phyloP scores from a whole-genome alignment of 2,797 vertebrate genomes.

The Miichthys miiuy region DNA sequence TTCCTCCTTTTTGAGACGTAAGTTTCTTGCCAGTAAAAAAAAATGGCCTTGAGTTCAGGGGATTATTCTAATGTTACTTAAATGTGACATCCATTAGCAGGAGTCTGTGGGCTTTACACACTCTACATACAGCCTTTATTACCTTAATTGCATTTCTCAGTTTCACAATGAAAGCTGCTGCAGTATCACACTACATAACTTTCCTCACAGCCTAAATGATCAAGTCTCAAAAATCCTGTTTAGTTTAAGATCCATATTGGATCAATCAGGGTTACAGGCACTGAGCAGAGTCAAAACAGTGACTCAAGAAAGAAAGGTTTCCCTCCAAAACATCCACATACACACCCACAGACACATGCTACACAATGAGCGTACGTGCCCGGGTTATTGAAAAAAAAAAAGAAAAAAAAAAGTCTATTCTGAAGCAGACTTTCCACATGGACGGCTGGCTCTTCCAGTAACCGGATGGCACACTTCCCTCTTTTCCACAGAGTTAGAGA shows the following conservation, averaged over 20 bases:
- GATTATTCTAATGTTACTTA: constrained; percentile 19
- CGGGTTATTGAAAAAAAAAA: constrained; percentile 46
- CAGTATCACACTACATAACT: too few relatives aligned
- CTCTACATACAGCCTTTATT: constrained; percentile 7
- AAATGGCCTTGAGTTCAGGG: not conserved
- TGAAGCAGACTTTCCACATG: constrained; percentile 69
- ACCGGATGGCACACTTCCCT: constrained; percentile 64
- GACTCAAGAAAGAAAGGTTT: constrained; percentile 40
- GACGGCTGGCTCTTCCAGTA: constrained; percentile 67
- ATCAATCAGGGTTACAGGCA: constrained; percentile 9
- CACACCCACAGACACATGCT: constrained; percentile 12
- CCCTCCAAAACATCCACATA: constrained; percentile 27
- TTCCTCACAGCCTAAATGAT: not conserved
- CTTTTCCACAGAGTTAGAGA: constrained; percentile 50
- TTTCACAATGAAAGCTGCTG: not conserved
- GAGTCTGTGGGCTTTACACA: constrained; percentile 10
- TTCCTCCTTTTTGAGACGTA: constrained; percentile 4
- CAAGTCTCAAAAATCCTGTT: constrained; percentile 11
- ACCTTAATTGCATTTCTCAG: constrained; percentile 8
- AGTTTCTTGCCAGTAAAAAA: constrained; percentile 5
- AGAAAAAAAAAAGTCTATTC: constrained; percentile 32
- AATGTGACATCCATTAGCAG: constrained; percentile 24
- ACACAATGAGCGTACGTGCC: constrained; percentile 22
- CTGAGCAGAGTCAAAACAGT: constrained; percentile 34
- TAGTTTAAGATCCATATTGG: constrained; percentile 35